A percentile compares a stretch with the other conserved stretches of the same genome.
These are phyloP conservation scores for Drosophila demipolita DNA, from an alignment of 2,888 invertebrate genomes.

Conservation along the genomic window DNA sequence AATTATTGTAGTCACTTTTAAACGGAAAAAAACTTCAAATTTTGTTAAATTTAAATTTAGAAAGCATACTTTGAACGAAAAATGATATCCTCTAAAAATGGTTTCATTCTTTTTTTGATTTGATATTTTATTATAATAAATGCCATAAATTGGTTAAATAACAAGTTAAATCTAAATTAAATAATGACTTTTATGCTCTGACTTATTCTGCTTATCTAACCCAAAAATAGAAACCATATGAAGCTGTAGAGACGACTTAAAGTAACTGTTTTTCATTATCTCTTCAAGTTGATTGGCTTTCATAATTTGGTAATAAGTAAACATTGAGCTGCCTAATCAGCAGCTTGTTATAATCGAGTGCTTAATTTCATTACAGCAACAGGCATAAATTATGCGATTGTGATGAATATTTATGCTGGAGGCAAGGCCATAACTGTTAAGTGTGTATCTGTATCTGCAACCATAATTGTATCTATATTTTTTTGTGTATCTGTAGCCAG, in stretches of 20 bases:
- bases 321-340: constrained; percentile 14
- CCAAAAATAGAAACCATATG: background rate
- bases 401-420: constrained; percentile 47
- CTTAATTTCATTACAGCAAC: constrained; percentile 14
- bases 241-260: background rate
- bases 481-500: constrained; percentile 6
- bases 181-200: background rate
- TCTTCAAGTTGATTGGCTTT: background rate
- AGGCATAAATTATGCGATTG: constrained; percentile 33
- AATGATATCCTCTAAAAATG: background rate
- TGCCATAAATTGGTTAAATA: background rate
- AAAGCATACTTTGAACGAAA: background rate
- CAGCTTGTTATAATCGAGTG: constrained; percentile 1
- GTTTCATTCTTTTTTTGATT: background rate
- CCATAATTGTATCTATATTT: constrained; percentile 20
- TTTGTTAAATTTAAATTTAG: background rate
- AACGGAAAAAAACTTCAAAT: background rate
- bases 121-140: background rate
- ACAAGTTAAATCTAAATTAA: background rate
- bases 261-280: background rate
- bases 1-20: background rate
- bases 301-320: constrained; percentile 17
- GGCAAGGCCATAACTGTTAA: constrained; percentile 25
- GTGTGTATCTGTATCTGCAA: constrained; percentile 11
- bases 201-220: background rate